Conservation (phyloP, 2,888 invertebrate genomes). For the Emmelina monodactyla region DNA sequence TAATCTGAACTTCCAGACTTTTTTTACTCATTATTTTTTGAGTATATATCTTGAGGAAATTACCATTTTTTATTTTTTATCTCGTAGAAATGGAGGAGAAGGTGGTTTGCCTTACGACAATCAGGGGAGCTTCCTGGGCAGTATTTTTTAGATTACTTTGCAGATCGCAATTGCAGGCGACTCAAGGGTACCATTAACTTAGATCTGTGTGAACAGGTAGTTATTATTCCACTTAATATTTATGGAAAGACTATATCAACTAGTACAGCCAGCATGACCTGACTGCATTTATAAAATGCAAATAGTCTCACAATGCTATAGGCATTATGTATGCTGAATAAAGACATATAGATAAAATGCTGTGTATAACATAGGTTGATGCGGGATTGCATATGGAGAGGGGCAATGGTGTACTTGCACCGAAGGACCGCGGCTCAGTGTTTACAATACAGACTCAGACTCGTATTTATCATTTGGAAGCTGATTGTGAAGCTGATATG, state of each 20-base stretch:
- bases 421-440: slow-evolving; percentile 65
- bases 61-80: slow-evolving; percentile 12
- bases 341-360: too few species aligned
- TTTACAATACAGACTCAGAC: slow-evolving; percentile 90
- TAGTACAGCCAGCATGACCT: too few species aligned
- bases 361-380: too few species aligned
- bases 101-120: slow-evolving; percentile 93
- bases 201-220: slow-evolving; percentile 94
- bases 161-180: slow-evolving; percentile 84
- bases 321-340: too few species aligned
- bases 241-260: too few species aligned
- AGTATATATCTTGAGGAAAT: not conserved
- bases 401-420: slow-evolving; percentile 79
- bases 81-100: slow-evolving; percentile 89
- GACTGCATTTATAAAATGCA: too few species aligned
- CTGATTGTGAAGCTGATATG: slow-evolving; percentile 92
- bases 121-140: slow-evolving; percentile 93
- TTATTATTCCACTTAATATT: too few species aligned
- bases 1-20: too few species aligned
- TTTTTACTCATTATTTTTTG: too few species aligned
- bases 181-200: slow-evolving; percentile 91
- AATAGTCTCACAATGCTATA: too few species aligned
- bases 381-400: slow-evolving; percentile 86
- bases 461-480: slow-evolving; percentile 90
- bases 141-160: slow-evolving; percentile 92